phyloP scores from a whole-genome alignment of 2,113 vertebrate species.

The Caracal caracal region DNA sequence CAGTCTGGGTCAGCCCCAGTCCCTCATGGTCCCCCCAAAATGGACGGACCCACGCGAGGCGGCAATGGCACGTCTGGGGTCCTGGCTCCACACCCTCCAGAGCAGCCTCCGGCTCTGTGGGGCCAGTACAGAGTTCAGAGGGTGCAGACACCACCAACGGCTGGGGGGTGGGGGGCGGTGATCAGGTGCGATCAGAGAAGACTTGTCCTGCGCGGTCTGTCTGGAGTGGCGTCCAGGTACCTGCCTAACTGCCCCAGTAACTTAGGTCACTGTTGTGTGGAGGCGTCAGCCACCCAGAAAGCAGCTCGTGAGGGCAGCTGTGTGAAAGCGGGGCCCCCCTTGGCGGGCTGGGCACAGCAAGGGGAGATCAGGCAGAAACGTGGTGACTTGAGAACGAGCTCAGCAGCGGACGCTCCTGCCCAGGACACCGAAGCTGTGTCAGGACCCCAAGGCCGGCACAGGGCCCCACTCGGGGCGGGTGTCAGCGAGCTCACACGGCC shows the following conservation, averaged over 20 bases:
- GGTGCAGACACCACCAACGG: accelerated
- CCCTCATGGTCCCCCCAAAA: background rate
- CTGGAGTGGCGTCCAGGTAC: background rate
- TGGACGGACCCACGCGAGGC: accelerated
- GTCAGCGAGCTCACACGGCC: accelerated
- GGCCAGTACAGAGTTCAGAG: background rate
- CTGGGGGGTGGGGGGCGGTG: background rate
- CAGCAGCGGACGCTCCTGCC: background rate
- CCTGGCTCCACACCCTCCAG: no score
- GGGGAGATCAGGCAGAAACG: background rate
- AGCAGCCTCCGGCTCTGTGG: background rate
- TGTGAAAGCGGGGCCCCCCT: background rate
- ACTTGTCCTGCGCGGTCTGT: accelerated
- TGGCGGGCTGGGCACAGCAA: background rate
- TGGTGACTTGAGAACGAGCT: background rate
- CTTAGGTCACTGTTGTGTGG: background rate
- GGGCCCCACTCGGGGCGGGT: background rate
- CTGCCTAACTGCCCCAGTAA: background rate
- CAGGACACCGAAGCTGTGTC: background rate
- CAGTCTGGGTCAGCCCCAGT: background rate
- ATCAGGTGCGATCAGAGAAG: no score
- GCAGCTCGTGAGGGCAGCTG: background rate
- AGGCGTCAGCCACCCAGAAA: background rate
- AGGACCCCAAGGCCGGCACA: background rate
- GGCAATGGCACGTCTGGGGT: background rate